phyloP scores from a whole-genome alignment of 2,113 vertebrate species.

The Chamaea fasciata region DNA sequence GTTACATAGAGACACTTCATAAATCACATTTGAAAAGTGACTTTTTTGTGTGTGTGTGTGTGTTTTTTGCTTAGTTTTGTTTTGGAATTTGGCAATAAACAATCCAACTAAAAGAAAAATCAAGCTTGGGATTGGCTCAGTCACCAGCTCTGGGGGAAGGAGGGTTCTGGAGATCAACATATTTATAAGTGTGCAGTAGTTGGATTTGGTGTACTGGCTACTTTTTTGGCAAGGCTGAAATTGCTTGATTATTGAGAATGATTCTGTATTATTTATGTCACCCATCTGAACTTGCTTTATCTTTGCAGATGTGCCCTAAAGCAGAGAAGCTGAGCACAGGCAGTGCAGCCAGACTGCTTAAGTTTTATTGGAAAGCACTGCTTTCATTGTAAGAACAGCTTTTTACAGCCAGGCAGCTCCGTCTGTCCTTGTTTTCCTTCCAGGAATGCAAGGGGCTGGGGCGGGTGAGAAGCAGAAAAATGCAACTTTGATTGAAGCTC shows the following conservation, averaged over 20 bases:
- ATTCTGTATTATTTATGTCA: slow-evolving; percentile 35
- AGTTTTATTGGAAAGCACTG: slow-evolving; percentile 12
- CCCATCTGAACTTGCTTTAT: slow-evolving; percentile 3
- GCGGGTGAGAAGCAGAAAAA: background rate
- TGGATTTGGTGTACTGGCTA: background rate
- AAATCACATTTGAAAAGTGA: slow-evolving; percentile 19
- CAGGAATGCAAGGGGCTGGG: background rate
- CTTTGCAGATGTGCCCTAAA: slow-evolving; percentile 47
- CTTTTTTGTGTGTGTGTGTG: background rate
- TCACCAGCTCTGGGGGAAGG: background rate
- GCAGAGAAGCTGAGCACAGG: slow-evolving; percentile 1
- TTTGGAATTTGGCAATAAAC: slow-evolving; percentile 10
- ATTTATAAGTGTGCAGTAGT: background rate
- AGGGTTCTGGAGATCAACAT: background rate
- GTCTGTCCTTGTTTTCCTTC: slow-evolving; percentile 21
- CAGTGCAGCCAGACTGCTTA: background rate
- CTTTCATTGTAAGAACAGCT: background rate
- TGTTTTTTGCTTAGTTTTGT: background rate
- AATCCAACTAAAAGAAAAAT: background rate
- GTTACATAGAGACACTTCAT: slow-evolving; percentile 34
- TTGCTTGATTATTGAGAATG: background rate
- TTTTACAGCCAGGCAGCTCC: slow-evolving; percentile 7
- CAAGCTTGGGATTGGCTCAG: background rate
- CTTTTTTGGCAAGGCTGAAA: slow-evolving; percentile 24
- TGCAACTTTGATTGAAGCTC: slow-evolving; percentile 2